phyloP scores from a whole-genome alignment of 64 coral and sea anemone genomes.

The Stylophora pistillata region DNA sequence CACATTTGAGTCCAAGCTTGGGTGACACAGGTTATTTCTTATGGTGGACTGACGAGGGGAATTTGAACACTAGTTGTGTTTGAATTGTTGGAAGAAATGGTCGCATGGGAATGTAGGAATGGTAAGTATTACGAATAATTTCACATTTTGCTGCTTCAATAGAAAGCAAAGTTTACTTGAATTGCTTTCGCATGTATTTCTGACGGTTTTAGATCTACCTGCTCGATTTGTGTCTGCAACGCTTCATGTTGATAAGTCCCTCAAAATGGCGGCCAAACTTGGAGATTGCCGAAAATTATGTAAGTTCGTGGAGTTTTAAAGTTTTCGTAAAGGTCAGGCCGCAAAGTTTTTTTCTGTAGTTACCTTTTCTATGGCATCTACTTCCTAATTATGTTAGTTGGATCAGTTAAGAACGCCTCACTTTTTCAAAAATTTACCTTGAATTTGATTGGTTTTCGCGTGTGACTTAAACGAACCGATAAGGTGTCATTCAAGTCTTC shows the following conservation, averaged over 20 bases:
- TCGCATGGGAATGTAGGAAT: too few relatives aligned
- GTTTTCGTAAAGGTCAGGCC: slow-evolving; percentile 34
- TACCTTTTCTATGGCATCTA: slow-evolving; percentile 31
- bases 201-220: slow-evolving; percentile 21
- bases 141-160: too few relatives aligned
- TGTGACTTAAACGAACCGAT: too few relatives aligned
- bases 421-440: slow-evolving; percentile 38
- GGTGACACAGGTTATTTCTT: too few relatives aligned
- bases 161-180: too few relatives aligned
- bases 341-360: slow-evolving; percentile 44
- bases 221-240: slow-evolving; percentile 18
- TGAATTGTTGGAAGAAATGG: too few relatives aligned
- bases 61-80: too few relatives aligned
- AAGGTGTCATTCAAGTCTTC: too few relatives aligned
- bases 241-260: slow-evolving; percentile 29
- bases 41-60: too few relatives aligned
- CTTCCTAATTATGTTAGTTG: slow-evolving; percentile 30
- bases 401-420: slow-evolving; percentile 40
- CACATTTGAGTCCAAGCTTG: too few relatives aligned
- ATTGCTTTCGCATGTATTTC: slow-evolving; percentile 14
- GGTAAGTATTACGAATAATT: too few relatives aligned
- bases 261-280: slow-evolving; percentile 31
- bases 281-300: slow-evolving; percentile 34
- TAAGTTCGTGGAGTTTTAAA: slow-evolving; percentile 34
- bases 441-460: slow-evolving; percentile 41